phyloP scores from a whole-genome alignment of 2,113 vertebrate species.

The Fukomys damarensis region DNA sequence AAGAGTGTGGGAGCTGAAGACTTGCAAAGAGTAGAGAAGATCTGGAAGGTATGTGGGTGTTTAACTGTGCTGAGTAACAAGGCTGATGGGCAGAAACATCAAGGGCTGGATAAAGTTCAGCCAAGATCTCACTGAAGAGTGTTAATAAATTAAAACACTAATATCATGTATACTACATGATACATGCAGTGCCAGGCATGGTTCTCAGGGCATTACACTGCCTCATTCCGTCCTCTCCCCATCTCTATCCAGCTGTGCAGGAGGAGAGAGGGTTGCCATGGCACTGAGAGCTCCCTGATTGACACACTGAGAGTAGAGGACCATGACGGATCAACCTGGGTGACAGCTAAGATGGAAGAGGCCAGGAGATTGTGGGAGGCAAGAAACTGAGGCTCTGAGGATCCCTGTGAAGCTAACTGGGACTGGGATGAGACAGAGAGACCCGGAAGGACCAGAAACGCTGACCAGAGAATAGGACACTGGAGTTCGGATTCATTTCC shows the following conservation, averaged over 20 bases:
- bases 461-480: not conserved
- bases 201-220: not conserved
- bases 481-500: not conserved
- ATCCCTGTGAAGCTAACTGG: not conserved
- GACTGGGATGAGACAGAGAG: not conserved
- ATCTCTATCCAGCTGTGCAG: not conserved
- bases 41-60: not conserved
- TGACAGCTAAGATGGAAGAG: not conserved
- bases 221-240: not conserved
- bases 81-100: not conserved
- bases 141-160: slow-evolving; percentile 39
- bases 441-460: not conserved
- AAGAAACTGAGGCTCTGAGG: not conserved
- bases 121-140: not conserved
- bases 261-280: not conserved
- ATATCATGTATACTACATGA: not conserved
- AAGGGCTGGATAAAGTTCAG: not conserved
- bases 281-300: not conserved
- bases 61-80: not conserved
- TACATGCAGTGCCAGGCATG: not conserved
- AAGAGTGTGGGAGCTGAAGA: not conserved
- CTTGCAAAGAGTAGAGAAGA: not conserved
- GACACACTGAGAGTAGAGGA: not conserved
- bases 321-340: not conserved
- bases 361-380: not conserved